Evolutionary conservation across 1,140 invertebrate genomes (phyloP).

Genomic region (Choristoneura fumiferana): DNA sequence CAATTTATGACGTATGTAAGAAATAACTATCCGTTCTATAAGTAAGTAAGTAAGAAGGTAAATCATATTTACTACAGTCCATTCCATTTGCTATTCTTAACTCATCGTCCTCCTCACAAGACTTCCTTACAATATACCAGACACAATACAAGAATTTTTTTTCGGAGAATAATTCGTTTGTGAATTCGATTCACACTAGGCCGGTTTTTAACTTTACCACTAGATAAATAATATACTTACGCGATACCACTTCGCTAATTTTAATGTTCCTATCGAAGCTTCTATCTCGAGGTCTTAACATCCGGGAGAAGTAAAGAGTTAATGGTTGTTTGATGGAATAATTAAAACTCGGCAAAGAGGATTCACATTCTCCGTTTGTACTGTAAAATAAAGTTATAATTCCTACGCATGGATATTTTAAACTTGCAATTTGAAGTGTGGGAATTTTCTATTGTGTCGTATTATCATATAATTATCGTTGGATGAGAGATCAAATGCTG

Average conservation of each 20-base stretch:
- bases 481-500: slow-evolving; percentile 8
- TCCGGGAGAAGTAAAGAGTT: not conserved
- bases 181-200: no score
- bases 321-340: slow-evolving; percentile 4
- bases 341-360: slow-evolving; percentile 1
- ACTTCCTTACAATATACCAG: no score
- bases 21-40: no score
- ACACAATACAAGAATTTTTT: no score
- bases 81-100: no score
- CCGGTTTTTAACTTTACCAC: not conserved
- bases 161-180: no score
- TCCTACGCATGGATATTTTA: not conserved
- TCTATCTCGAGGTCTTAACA: not conserved
- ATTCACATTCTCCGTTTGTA: not conserved
- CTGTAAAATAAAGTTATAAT: not conserved
- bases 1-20: no score
- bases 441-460: slow-evolving; percentile 4
- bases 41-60: no score
- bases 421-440: slow-evolving; percentile 7
- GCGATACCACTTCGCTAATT: slow-evolving; percentile 1
- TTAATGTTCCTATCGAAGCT: slow-evolving; percentile 3
- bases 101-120: no score
- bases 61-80: no score
- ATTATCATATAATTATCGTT: not conserved
- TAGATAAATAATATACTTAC: slow-evolving; percentile 1